These are phyloP conservation scores for Drosophila obscura DNA, from an alignment of 1,140 invertebrate genomes.

Conservation along the genomic window DNA sequence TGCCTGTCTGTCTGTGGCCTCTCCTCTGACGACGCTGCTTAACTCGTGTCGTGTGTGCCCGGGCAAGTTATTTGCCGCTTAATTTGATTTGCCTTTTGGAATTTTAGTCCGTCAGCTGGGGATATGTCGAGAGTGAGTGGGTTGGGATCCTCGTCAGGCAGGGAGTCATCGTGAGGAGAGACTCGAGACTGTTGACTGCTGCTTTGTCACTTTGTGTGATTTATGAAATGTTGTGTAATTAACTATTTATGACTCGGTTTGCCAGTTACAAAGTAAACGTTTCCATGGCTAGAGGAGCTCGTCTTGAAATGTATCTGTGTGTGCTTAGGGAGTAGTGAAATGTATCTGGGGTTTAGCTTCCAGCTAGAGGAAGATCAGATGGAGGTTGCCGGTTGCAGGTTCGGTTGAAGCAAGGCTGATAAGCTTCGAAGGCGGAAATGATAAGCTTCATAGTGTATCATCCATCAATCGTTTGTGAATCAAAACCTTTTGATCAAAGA, in stretches of 20 bases:
- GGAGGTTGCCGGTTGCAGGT: too few species aligned
- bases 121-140: constrained; percentile 6
- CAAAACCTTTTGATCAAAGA: too few species aligned
- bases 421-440: background rate
- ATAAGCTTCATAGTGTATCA: background rate
- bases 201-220: constrained; percentile 70
- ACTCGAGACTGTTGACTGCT: constrained; percentile 48
- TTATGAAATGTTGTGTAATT: constrained; percentile 79
- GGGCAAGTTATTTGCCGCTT: constrained; percentile 77
- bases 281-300: constrained; percentile 32
- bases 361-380: too few species aligned
- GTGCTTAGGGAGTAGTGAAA: constrained; percentile 13
- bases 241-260: constrained; percentile 70
- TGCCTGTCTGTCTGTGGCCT: constrained; percentile 11
- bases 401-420: background rate
- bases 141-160: constrained; percentile 23
- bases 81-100: constrained; percentile 78
- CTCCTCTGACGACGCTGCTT: constrained; percentile 9
- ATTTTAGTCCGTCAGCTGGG: constrained; percentile 46
- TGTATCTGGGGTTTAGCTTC: constrained; percentile 3
- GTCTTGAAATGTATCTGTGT: constrained; percentile 11
- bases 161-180: constrained; percentile 25
- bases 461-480: too few species aligned
- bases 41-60: constrained; percentile 68
- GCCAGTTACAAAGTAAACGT: constrained; percentile 48